Evolutionary conservation across 2,797 vertebrate species (phyloP).

Genomic region (Onychomys leucogaster): DNA sequence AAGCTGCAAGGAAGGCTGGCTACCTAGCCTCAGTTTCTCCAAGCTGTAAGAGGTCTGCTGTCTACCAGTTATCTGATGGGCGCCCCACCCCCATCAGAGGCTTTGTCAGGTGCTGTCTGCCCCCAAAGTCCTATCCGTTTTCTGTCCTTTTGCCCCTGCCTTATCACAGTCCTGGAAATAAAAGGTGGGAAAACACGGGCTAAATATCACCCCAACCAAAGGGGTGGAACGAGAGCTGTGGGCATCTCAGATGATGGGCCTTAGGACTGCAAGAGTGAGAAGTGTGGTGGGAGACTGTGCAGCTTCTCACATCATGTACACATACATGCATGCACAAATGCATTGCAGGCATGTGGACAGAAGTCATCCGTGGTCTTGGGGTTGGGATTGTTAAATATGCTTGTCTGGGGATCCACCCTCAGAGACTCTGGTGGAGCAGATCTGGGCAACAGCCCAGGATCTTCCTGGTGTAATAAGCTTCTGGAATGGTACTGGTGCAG

Average conservation of each 20-base stretch:
- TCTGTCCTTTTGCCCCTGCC: not conserved
- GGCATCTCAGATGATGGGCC: not conserved
- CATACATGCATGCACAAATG: too few species aligned
- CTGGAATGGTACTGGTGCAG: constrained; percentile 47
- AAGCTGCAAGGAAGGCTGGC: not conserved
- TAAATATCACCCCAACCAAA: not conserved
- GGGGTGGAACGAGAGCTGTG: not conserved
- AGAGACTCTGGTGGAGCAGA: constrained; percentile 8
- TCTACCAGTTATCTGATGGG: not conserved
- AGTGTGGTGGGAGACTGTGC: not conserved
- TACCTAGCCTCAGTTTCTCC: not conserved
- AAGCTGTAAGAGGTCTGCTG: not conserved
- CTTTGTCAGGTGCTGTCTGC: not conserved
- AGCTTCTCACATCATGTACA: not conserved
- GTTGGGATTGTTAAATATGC: not conserved
- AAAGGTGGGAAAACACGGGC: not conserved
- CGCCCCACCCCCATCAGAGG: not conserved
- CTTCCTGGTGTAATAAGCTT: constrained; percentile 35
- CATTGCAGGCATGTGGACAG: not conserved
- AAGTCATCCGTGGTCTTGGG: not conserved
- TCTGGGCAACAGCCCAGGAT: not conserved
- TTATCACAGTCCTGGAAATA: not conserved
- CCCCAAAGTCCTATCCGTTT: not conserved
- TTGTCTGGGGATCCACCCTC: not conserved
- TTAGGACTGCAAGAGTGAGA: not conserved